A percentile compares a stretch with the other conserved stretches of the same genome.
Evolutionary conservation across 1,140 invertebrate species (phyloP).

Genomic region (Eufriesea mexicana): DNA sequence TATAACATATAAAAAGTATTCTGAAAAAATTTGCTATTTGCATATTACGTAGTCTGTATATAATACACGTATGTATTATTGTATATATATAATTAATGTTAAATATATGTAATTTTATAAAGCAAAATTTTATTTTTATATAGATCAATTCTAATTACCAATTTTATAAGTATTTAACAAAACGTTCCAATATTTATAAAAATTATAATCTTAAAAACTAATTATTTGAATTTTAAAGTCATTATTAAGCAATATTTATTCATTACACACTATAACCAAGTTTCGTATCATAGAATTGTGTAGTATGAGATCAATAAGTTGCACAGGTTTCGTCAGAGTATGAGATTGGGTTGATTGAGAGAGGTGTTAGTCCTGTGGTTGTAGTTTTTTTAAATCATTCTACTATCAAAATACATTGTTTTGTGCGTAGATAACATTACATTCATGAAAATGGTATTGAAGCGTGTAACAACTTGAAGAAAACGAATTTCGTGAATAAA

Average conservation of each 20-base stretch:
- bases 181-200: background rate
- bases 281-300: conserved; percentile 42
- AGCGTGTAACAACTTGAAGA: background rate
- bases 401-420: background rate
- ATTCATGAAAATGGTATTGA: background rate
- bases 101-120: background rate
- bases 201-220: background rate
- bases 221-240: background rate
- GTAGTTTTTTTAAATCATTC: background rate
- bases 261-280: background rate
- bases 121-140: background rate
- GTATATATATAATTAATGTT: background rate
- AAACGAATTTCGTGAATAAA: background rate
- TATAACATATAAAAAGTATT: background rate
- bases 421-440: background rate
- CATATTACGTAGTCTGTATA: background rate
- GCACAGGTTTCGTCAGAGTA: conserved; percentile 50
- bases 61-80: background rate
- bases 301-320: conserved; percentile 58
- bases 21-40: background rate
- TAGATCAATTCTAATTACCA: background rate
- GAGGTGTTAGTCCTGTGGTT: conserved; percentile 33
- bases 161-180: background rate
- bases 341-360: conserved; percentile 30
- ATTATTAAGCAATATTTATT: background rate